Base-by-base conservation (phyloP, 2,888 invertebrate genomes). In the Papilio elwesi region DNA sequence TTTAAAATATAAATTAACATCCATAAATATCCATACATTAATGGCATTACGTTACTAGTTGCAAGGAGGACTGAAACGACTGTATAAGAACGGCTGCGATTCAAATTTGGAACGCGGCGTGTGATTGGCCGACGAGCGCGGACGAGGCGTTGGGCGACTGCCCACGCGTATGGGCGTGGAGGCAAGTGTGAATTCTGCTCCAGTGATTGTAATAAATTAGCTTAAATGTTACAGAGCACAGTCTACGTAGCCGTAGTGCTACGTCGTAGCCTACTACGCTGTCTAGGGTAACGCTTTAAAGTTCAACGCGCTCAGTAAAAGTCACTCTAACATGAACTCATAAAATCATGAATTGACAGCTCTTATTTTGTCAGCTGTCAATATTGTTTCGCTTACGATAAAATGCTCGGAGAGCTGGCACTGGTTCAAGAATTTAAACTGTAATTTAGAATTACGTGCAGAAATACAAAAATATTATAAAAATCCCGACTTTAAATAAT, bases 61-160 rank as follows among this genome's bases (percentile, higher is more conserved):
- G 55, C 71, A 75, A 77, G 90, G 80, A 85, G 78, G 90, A 92
- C 83, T 83, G 88, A 83, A 90, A 91, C 88, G 79, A 85, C 81
- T 84, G 87, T 87, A 90, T 80, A 78, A 83, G 80, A 79, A 79
- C 83, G 78, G 82, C 77, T 82, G 80, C 85, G 88, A 87, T 89
- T 88, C 84, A 85, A 89, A 88, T 85, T 87, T 85, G 81, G 84
- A 88, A 87, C 83, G 83, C 73, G 74, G 81, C 74, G 71, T 75
- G 83, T 84, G 90, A 94, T 95, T 95, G 94, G 94, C 81, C 86
- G 90, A 83, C 84, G 80, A 86, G 79, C 81, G 85, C 84, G 85
- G 78, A 73, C 75, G 78, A 88, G 92, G 92, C 91, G 92, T 89
- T 88, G 85, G 85, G 85, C 85, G 85, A 80, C 83, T 82, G 85